Base-by-base conservation (phyloP, 2,888 invertebrate species). In the Drosophila infuscata region DNA sequence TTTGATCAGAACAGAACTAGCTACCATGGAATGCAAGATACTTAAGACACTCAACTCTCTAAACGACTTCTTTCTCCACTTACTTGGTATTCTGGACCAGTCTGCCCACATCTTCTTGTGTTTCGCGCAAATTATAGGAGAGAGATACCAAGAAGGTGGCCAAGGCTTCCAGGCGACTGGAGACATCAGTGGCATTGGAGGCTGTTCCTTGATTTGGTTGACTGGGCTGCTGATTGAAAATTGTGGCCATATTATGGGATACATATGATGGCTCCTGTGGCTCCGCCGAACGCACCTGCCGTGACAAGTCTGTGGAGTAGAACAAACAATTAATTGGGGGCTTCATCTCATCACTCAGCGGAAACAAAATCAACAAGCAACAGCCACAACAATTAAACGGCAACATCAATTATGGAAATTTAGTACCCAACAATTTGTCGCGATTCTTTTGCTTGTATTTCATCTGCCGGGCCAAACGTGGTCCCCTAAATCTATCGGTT, bases 81-180 rank as follows among this genome's bases (percentile, higher is more conserved):
- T 76, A 92, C 92, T 85, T 89, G 63, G 89, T 89, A 36, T 76
- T 77, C 68, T 88, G 84, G 9, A 81, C 53, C 35, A 93, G 43
- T 65, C 73, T 82, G 36, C 60, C 74, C 30, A 92, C 74, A 62
- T 78, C 83, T 41, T 63, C 17, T 54, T 76, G 79, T 12, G 83
- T 79, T 4, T 61, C 69, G 41, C 65, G 80, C 54, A 87, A 75
- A 17, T 83, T 83, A 17, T 69, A 62, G 17, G 91, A 82, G 20
- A 92, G 80, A 5, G 92, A 92, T 54, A 85, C 66, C 56, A 93
- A 62, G 9, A 92, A 78, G 3, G 85, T 86, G 25, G 91, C 92
- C 38, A 93, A 60, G 4, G 91, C 84, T 35, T 91, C 90, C 43
- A 93, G 67, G 29, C 83, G 89, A 1, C 74, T 33, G 3, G 53